A percentile compares a stretch with the other conserved stretches of the same genome.
Evolutionary conservation across 2,797 vertebrate genomes (phyloP).

Genomic region (Babyrousa celebensis): DNA sequence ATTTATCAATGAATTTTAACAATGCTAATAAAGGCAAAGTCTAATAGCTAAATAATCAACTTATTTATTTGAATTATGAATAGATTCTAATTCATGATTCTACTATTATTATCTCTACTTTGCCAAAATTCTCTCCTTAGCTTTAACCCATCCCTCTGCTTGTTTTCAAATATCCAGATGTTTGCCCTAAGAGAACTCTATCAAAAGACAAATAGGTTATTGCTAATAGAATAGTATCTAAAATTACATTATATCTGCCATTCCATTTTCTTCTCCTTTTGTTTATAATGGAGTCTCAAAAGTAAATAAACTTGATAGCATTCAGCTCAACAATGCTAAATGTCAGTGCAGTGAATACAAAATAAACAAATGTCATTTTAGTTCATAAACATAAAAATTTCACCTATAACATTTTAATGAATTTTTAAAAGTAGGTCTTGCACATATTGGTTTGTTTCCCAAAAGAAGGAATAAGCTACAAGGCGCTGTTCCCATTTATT

Average conservation of each 20-base stretch:
- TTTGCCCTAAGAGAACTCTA: neutral
- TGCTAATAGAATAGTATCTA: neutral
- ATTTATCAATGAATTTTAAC: neutral
- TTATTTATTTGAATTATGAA: conserved; percentile 28
- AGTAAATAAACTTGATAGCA: conserved; percentile 12
- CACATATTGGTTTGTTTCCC: neutral
- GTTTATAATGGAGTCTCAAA: conserved; percentile 56
- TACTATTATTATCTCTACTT: conserved; percentile 43
- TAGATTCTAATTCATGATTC: conserved; percentile 15
- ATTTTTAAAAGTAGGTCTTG: conserved; percentile 19
- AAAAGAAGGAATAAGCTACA: conserved; percentile 2
- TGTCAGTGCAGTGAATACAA: neutral
- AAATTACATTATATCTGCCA: conserved; percentile 28
- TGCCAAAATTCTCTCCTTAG: neutral
- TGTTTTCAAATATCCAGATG: conserved; percentile 8
- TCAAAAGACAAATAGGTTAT: conserved; percentile 16
- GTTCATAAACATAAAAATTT: conserved; percentile 35
- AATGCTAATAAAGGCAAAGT: neutral
- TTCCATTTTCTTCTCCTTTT: conserved; percentile 1
- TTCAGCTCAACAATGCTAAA: conserved; percentile 53
- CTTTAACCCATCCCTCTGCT: neutral
- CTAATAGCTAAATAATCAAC: neutral
- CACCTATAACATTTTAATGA: neutral
- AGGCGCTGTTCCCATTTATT: conserved; percentile 1
- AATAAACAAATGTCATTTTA: conserved; percentile 3